Base-by-base conservation (phyloP, 2,888 invertebrate species). In the Molorchus minor region DNA sequence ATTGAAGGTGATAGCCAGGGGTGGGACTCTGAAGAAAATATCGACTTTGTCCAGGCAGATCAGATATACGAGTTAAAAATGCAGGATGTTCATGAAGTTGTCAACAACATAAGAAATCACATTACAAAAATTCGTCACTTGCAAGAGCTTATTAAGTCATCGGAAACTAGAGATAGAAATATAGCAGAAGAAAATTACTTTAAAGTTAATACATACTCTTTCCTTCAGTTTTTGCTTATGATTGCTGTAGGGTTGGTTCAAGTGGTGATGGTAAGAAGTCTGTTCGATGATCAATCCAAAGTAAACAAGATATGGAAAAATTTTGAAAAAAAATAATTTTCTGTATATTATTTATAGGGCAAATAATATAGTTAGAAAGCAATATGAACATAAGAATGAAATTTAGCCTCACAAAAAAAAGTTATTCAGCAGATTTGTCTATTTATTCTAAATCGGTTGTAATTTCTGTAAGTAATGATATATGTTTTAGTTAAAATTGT, bases 111-210 rank as follows among this genome's bases (percentile, higher is more conserved):
- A 8, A 83, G 85, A 1, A 82, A 83, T 47, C 82, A 85, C 68
- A 78, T 92, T 54, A 83, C 84, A 0, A 83, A 86, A 49, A 87
- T 88, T 0, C 79, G 88, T 10, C 83, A 88, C 45, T 73, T 88
- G 44, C 91, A 92, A 77, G 91, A 91, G 73, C 72, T 87, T 58
- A 82, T 92, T 59, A 85, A 89, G 49, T 90, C 91, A 0, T 84
- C 84, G 70, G 94, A 95, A 79, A 90, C 93, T 0, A 79, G 93
- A 20, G 95, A 95, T 77, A 84, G 94, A 63, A 92, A 93, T 75
- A 77, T 91, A 1, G 91, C 91, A 1, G 94, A 94, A 76, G 87
- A 88, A 41, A 92, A 92, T 80, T 92, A 87, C 74, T 88, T 88
- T 62, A 86, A 90, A 64, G 93, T 96, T 0, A 93, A 93, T 73